phyloP scores from a whole-genome alignment of 1,140 invertebrate species.

The Eufriesea mexicana region DNA sequence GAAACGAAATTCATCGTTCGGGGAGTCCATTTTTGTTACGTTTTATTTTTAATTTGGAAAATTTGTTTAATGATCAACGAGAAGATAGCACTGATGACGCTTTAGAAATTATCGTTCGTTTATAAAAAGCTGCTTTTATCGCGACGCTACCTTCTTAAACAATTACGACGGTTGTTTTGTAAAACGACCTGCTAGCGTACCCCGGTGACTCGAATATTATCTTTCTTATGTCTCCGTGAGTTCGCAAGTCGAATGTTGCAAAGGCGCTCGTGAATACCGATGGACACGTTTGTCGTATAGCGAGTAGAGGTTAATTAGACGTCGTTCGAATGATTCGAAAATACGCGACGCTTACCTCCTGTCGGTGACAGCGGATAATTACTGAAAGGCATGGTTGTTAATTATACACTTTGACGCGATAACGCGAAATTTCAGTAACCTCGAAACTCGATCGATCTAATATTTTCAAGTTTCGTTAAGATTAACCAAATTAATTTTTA shows the following conservation, averaged over 20 bases:
- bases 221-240: not conserved
- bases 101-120: not conserved
- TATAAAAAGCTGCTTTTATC: not conserved
- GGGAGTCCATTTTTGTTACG: too few relatives aligned
- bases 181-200: not conserved
- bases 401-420: not conserved
- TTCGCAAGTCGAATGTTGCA: not conserved
- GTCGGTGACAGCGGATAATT: conserved; percentile 55
- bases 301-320: conserved; percentile 58
- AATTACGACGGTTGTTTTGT: not conserved
- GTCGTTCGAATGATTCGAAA: conserved; percentile 44
- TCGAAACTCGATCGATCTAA: not conserved
- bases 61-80: too few relatives aligned
- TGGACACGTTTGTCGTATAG: conserved; percentile 5
- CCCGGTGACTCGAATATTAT: not conserved
- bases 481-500: not conserved
- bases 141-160: not conserved
- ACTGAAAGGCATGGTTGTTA: conserved; percentile 40
- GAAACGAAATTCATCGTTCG: too few relatives aligned
- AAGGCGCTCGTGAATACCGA: conserved; percentile 34
- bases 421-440: not conserved
- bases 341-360: conserved; percentile 32
- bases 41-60: too few relatives aligned
- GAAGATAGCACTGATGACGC: too few relatives aligned
- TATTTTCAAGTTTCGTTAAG: not conserved